These are phyloP conservation scores for Drosophila anceps DNA, from an alignment of 2,888 invertebrate species.

Conservation along the genomic window DNA sequence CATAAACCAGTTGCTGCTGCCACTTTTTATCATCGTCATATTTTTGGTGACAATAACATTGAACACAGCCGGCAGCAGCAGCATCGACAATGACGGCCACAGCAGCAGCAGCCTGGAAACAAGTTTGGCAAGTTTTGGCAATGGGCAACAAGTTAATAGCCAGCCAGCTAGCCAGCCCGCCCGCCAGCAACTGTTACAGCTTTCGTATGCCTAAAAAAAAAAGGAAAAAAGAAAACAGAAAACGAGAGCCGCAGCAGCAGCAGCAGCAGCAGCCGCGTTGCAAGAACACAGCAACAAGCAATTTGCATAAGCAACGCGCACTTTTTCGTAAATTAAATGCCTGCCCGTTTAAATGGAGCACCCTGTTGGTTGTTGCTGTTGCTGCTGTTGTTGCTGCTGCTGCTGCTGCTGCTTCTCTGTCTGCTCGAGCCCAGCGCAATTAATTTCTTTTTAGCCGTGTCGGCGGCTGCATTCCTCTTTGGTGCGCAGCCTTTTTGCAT, in stretches of 20 bases:
- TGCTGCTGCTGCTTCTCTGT: constrained; percentile 47
- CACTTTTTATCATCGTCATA: constrained; percentile 68
- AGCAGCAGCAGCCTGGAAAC: constrained; percentile 67
- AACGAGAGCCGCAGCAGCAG: constrained; percentile 46
- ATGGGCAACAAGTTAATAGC: constrained; percentile 79
- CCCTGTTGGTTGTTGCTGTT: constrained; percentile 64
- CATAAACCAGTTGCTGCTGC: constrained; percentile 75
- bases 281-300: constrained; percentile 65
- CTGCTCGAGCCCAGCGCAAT: constrained; percentile 76
- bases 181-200: constrained; percentile 64
- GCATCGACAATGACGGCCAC: constrained; percentile 26
- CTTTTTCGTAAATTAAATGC: constrained; percentile 82
- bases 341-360: constrained; percentile 75
- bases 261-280: constrained; percentile 44
- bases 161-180: constrained; percentile 25
- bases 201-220: constrained; percentile 64
- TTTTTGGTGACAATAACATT: constrained; percentile 81
- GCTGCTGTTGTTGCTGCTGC: constrained; percentile 39
- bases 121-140: constrained; percentile 79
- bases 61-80: constrained; percentile 61
- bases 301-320: constrained; percentile 82
- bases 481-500: constrained; percentile 67
- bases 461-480: constrained; percentile 78
- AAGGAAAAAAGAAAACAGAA: constrained; percentile 21
- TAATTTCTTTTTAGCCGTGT: constrained; percentile 81